Base-by-base conservation (phyloP, 92 coral and sea anemone species). In the Zoanthus sansibaricus region DNA sequence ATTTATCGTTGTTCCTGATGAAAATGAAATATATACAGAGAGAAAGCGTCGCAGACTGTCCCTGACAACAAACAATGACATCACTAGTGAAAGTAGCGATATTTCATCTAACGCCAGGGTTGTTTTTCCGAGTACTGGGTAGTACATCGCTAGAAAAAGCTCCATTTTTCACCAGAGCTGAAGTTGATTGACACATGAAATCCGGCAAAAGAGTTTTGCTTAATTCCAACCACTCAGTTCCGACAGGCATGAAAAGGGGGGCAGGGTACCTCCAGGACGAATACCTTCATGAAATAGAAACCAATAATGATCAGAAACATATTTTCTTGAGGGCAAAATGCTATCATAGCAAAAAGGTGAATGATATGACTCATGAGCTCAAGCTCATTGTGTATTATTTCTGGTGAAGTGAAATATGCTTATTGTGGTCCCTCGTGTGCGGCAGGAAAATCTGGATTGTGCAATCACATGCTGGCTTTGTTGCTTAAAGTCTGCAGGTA, bases 131-230 rank as follows among this genome's bases (percentile, higher is more conserved):
- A 21, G 20, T 52, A 48, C 17, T 33, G 69, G 83, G 54, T 86
- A 46, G 12, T 6, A 59, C 89, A 56, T 37, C 75, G 14, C 33
- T 86, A 21, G 56, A 71, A 42, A 75, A 76, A 45, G 13, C 75
- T 52, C 89, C 83, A 18, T 66, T 86, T 30, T 75, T 86, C 74
- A 75, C 44, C 17, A 18, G 83, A 32, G 83, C 67, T n/a, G 89
- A 86, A 75, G 71, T 86, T 8, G 76, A 86, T 59, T 10, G 55
- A 20, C 89, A 56, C 47, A 48, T 56, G 64, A 56, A 56, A 56
- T 72, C 30, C 10, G 30, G 11, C 21, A 74, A 66, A n/a, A 66
- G 31, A 66, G 12, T 5, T 6, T 66, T 5, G 71, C 71, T 32
- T 66, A 9, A 0, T 56, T 9, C 64, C 64, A 56, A 56, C 64